A percentile compares a stretch with the other conserved stretches of the same genome.
Evolutionary conservation across 2,888 invertebrate genomes (phyloP).

Genomic region (Yponomeuta evonymella): DNA sequence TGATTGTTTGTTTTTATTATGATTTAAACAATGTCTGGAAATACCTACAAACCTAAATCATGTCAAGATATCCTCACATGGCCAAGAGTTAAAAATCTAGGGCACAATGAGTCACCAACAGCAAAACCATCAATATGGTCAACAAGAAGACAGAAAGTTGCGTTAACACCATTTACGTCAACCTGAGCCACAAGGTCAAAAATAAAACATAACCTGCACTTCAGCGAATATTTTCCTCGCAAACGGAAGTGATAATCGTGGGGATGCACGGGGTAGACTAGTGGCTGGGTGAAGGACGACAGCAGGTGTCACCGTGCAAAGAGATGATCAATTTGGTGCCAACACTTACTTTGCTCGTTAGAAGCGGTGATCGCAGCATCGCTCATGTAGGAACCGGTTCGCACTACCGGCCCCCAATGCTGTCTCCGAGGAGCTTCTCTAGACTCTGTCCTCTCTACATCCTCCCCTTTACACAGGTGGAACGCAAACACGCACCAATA

Average conservation of each 20-base stretch:
- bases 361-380: slow-evolving; percentile 50
- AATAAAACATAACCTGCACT: slow-evolving; percentile 23
- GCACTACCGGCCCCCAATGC: slow-evolving; percentile 60
- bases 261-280: neutral
- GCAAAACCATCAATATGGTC: slow-evolving; percentile 2
- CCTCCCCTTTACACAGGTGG: slow-evolving; percentile 67
- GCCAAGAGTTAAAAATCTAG: neutral
- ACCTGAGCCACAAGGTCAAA: slow-evolving; percentile 27
- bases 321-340: slow-evolving; percentile 36
- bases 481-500: slow-evolving; percentile 72
- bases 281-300: slow-evolving; percentile 39
- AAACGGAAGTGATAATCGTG: neutral
- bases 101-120: neutral
- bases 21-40: neutral
- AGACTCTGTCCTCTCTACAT: slow-evolving; percentile 65
- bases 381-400: slow-evolving; percentile 54
- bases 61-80: neutral
- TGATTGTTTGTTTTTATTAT: neutral
- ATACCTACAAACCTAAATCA: too few species aligned
- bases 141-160: slow-evolving; percentile 19
- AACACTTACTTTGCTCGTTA: slow-evolving; percentile 67
- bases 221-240: neutral
- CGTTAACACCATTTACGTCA: slow-evolving; percentile 27
- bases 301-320: slow-evolving; percentile 56
- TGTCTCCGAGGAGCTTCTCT: slow-evolving; percentile 57